Evolutionary conservation across 2,888 invertebrate species (phyloP), one percentile per base, ranked within the genome.

Genomic region (Cephalotes varians): DNA sequence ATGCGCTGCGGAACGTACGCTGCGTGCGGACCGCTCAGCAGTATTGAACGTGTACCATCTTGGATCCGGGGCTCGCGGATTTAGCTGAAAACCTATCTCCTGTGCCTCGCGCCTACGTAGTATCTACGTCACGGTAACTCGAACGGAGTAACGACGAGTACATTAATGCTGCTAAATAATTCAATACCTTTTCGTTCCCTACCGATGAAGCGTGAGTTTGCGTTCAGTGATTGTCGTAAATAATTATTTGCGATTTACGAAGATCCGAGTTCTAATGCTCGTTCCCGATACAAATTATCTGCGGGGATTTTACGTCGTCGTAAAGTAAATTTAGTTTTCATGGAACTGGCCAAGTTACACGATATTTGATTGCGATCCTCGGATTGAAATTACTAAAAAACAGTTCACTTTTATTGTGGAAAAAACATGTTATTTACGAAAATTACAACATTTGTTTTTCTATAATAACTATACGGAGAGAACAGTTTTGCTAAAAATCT

Each of bases 151-250:
- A 67, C 69, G 77, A 65, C 69, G 12, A 56, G 77, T 56, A 21
- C 77, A 79, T 71, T 79, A 79, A 79, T 79, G 71, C 77, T 44
- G 31, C 56, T 69, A 79, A 79, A 79, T 79, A 79, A 71, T 79
- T 79, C 71, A 79, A 69, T 71, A 21, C 31, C 18, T 9, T 21
- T 44, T 54, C 56, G 21, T 40, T 21, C 44, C 44, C 40, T 44
- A 18, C 34, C 71, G 31, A 71, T 79, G 56, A 77, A 56, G 69
- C 77, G 54, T 40, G 31, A 65, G 76, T 79, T 79, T 79, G 34
- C 56, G 56, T 44, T 34, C n/a, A 9, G 56, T 47, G 71, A 79
- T 79, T 79, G 77, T 79, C 77, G 44, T 71, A 71, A 79, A 56
- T 79, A 79, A 79, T 79, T 71, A 79, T 79, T 69, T 71, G 56